phyloP scores from a whole-genome alignment of 2,888 invertebrate species.

The Napeogenes inachia region DNA sequence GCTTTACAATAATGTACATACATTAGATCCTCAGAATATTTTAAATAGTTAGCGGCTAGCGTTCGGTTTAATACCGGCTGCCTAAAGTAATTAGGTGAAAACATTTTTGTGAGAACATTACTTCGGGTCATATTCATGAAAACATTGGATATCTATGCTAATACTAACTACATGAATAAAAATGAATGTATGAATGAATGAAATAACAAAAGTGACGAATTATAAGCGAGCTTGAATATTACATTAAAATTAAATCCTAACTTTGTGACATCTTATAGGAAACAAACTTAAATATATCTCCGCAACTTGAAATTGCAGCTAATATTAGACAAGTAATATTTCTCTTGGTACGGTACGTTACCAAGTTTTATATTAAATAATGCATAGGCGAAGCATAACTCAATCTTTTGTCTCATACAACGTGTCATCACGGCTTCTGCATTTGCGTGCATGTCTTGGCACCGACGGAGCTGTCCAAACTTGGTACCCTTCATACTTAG shows the following conservation, averaged over 20 bases:
- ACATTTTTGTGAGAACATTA: too few species aligned
- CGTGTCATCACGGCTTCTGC: slow-evolving; percentile 45
- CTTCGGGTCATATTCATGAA: too few species aligned
- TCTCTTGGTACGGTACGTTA: slow-evolving; percentile 5
- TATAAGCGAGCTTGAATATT: not conserved
- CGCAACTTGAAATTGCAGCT: slow-evolving; percentile 15
- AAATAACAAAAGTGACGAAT: not conserved
- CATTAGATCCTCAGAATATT: too few species aligned
- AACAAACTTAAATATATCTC: slow-evolving; percentile 11
- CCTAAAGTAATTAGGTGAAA: too few species aligned
- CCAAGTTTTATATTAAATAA: slow-evolving; percentile 24
- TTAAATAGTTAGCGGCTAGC: too few species aligned
- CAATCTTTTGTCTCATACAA: slow-evolving; percentile 49
- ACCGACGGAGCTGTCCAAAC: slow-evolving; percentile 53
- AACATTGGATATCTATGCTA: too few species aligned
- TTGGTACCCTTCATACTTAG: slow-evolving; percentile 55
- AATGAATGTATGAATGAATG: too few species aligned
- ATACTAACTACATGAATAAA: too few species aligned
- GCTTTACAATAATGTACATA: too few species aligned
- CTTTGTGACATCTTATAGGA: slow-evolving; percentile 1
- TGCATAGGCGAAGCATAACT: slow-evolving; percentile 37
- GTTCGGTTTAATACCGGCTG: too few species aligned
- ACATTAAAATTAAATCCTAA: not conserved
- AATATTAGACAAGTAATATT: slow-evolving; percentile 19
- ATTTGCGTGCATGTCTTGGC: slow-evolving; percentile 46